phyloP scores from a whole-genome alignment of 2,888 invertebrate species.

The Drosophila formosana region DNA sequence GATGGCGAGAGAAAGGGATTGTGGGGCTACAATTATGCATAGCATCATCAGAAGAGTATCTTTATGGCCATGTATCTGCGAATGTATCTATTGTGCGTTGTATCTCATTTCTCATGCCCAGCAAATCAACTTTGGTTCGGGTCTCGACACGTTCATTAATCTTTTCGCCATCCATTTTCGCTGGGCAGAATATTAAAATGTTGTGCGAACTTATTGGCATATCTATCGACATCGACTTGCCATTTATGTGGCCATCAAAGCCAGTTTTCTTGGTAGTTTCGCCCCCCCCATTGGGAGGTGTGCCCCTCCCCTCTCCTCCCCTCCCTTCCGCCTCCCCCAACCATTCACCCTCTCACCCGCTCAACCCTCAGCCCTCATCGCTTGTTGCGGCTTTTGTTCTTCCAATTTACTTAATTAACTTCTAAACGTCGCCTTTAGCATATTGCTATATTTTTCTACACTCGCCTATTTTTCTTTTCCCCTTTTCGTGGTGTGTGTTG shows the following conservation, averaged over 20 bases:
- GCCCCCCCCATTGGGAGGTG: background rate
- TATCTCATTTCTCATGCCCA: slow-evolving; percentile 56
- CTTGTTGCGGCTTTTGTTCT: slow-evolving; percentile 58
- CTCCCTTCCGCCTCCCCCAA: background rate
- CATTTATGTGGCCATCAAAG: slow-evolving; percentile 22
- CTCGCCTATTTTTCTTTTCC: slow-evolving; percentile 41
- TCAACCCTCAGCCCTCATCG: background rate
- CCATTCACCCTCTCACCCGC: too few relatives aligned
- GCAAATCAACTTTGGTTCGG: slow-evolving; percentile 43
- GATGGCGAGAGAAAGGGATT: background rate
- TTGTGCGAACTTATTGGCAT: slow-evolving; percentile 56
- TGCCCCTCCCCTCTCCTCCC: background rate
- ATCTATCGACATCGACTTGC: slow-evolving; percentile 4
- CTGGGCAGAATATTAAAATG: slow-evolving; percentile 52
- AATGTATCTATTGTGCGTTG: slow-evolving; percentile 20
- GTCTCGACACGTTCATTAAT: slow-evolving; percentile 64
- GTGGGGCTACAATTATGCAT: slow-evolving; percentile 24
- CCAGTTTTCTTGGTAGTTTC: slow-evolving; percentile 4
- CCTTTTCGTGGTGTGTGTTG: slow-evolving; percentile 17
- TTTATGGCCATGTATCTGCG: slow-evolving; percentile 19
- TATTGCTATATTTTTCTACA: slow-evolving; percentile 43
- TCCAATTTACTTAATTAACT: slow-evolving; percentile 77
- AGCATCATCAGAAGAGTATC: slow-evolving; percentile 31
- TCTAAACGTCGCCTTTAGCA: slow-evolving; percentile 78
- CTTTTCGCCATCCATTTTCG: slow-evolving; percentile 48